Base-by-base conservation (phyloP, 1,140 invertebrate genomes). In the Drosophila nigromelanica region DNA sequence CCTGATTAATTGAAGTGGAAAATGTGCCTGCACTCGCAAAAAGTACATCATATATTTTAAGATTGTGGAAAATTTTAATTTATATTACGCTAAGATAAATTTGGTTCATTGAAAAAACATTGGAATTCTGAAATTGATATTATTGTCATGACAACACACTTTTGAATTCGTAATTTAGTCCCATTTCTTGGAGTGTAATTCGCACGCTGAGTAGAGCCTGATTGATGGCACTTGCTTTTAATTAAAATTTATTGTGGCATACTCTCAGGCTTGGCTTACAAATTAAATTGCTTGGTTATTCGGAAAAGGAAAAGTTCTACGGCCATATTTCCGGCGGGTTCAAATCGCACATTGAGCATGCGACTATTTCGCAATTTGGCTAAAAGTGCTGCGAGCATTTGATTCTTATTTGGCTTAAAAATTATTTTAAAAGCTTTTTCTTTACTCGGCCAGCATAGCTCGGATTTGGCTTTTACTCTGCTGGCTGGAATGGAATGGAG, bases 1-100 rank as follows among this genome's bases (percentile, higher is more conserved):
- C 21, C 76, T 80, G 78, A 81, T 81, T 81, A 81, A 81, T 81
- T 81, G 78, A 81, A 81, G 78, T 81, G 74, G 76, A 81, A 81
- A 81, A 80, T 77, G 68, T 60, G 47, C 43, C 50, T 54, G 66
- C 51, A 54, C 51, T 54, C 11, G 24, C 37, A 54, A 54, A 54
- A 54, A 39, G 18, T 6, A 35, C 8, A 18, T n/a, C 5, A 18
- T 5, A 27, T 8, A 11, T 40, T 6, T 2, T 2, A 24, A n/a
- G 30, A 33, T 52, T 15, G 33, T 10, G 30, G 14, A 24, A 24
- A 24, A 24, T 24, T 24, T 24, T 24, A 24, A 24, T 24, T 24
- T 24, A 24, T 24, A 24, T 24, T 24, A 24, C 21, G 18, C 18
- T 18, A 18, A 18, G 18, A 18, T 18, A 18, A 18, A n/a, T n/a